Conservation (phyloP, 2,888 invertebrate genomes). For the Trisateles emortualis region DNA sequence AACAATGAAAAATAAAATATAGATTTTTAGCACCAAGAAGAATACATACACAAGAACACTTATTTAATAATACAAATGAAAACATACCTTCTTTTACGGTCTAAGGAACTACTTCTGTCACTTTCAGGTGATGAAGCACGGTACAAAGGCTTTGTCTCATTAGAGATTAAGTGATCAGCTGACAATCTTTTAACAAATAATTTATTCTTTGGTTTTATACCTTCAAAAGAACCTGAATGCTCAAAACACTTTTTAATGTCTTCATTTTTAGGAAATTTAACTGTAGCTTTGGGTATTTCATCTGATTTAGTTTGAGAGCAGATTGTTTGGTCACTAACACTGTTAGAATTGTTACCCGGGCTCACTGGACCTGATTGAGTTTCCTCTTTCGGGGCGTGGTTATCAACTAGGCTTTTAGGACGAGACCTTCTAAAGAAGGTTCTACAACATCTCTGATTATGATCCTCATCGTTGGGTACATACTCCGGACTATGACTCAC, state of each 20-base stretch:
- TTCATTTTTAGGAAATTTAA: conserved; percentile 76
- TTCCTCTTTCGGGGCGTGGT: conserved; percentile 66
- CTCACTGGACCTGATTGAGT: conserved; percentile 69
- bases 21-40: conserved; percentile 7
- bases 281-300: conserved; percentile 77
- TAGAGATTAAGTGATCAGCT: conserved; percentile 81
- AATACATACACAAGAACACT: conserved; percentile 5
- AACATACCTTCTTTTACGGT: conserved; percentile 76
- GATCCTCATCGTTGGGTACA: conserved; percentile 68
- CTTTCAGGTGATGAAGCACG: conserved; percentile 82
- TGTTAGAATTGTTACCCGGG: conserved; percentile 76
- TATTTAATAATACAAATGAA: neutral
- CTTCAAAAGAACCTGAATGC: conserved; percentile 82
- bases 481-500: conserved; percentile 55
- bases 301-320: conserved; percentile 74
- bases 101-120: conserved; percentile 81
- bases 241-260: conserved; percentile 77
- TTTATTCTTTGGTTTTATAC: conserved; percentile 77
- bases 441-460: conserved; percentile 76
- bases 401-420: conserved; percentile 76
- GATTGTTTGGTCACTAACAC: conserved; percentile 71
- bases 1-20: conserved; percentile 39
- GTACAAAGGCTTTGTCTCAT: conserved; percentile 73
- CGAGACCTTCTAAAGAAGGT: conserved; percentile 80
- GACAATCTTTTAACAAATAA: conserved; percentile 82